Conservation (phyloP, 1,140 invertebrate species). For the Gonioctena quinquepunctata region DNA sequence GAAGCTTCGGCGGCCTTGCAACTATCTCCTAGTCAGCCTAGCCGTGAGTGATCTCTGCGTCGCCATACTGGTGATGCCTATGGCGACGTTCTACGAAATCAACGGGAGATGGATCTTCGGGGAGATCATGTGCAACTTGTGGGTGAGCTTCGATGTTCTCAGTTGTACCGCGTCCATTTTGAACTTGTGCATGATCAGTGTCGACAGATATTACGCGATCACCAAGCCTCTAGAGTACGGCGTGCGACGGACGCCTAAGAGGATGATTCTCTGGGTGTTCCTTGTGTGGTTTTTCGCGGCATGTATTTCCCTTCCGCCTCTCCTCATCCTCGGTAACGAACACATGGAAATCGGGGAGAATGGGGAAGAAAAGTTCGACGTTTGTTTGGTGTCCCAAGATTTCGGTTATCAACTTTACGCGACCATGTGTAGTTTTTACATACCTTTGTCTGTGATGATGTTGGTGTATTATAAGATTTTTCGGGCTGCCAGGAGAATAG, state of each 20-base stretch:
- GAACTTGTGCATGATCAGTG: constrained; percentile 90
- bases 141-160: constrained; percentile 83
- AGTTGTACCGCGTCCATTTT: constrained; percentile 88
- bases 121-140: constrained; percentile 80
- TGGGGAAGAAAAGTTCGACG: constrained; percentile 57
- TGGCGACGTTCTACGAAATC: constrained; percentile 80
- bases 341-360: constrained; percentile 61
- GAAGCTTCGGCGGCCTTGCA: constrained; percentile 81
- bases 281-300: constrained; percentile 89
- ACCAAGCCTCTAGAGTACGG: constrained; percentile 89
- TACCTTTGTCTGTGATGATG: constrained; percentile 87
- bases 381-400: constrained; percentile 83
- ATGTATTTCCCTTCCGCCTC: constrained; percentile 85
- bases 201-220: constrained; percentile 88
- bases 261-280: constrained; percentile 83
- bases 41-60: constrained; percentile 88
- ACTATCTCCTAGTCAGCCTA: constrained; percentile 87
- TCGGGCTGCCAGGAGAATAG: constrained; percentile 79
- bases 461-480: constrained; percentile 92
- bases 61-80: constrained; percentile 82
- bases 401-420: constrained; percentile 90
- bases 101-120: constrained; percentile 85
- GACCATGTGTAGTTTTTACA: constrained; percentile 87
- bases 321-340: constrained; percentile 87
- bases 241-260: constrained; percentile 79